Base-by-base conservation (phyloP, 2,113 vertebrate genomes). In the Petrocephalus microphthalmus region DNA sequence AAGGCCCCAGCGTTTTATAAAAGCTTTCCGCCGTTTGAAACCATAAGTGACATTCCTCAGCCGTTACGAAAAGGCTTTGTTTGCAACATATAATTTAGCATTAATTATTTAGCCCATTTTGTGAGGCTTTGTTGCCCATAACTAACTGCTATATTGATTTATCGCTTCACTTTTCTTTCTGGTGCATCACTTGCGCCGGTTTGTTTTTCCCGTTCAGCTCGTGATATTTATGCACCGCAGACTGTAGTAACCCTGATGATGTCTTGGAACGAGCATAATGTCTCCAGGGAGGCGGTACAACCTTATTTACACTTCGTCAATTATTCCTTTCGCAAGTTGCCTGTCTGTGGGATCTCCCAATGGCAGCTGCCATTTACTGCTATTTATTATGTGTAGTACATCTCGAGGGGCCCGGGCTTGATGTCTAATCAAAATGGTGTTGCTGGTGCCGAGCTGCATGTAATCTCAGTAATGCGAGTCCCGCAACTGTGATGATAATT, bases 381-480 rank as follows among this genome's bases (percentile, higher is more conserved):
- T 51, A 6, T 67, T 64, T 85, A 81, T 42, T 86, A 52, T 92
- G 92, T 93, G 90, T 90, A 86, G 91, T 89, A 57, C 86, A 90
- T 90, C 91, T 64, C 53, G 90, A 91, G 91, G 83, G 88, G 60
- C n/a, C 19, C 22, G 5, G 33, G 29, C 83, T 89, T 78, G 49
- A 85, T 86, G 84, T 45, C 22, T 89, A 37, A 74, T 89, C 47
- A 54, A 71, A 86, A 89, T 29, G 19, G 49, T 56, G 60, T 25
- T 67, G 60, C 89, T 84, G 91, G 91, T 91, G 82, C 91, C 88
- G 67, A 37, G 51, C 64, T 81, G 45, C 20, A 42, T 47, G 47
- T 42, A 89, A 74, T 74, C 88, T 11, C 52, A 74, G 33, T n/a
- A 53, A 74, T 74, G 84, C 20, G 45, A 74, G 51, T 37, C 17